A percentile compares a stretch with the other conserved stretches of the same genome.
These are phyloP conservation scores for Macrophya alboannulata DNA, from an alignment of 2,888 invertebrate species.

Conservation along the genomic window DNA sequence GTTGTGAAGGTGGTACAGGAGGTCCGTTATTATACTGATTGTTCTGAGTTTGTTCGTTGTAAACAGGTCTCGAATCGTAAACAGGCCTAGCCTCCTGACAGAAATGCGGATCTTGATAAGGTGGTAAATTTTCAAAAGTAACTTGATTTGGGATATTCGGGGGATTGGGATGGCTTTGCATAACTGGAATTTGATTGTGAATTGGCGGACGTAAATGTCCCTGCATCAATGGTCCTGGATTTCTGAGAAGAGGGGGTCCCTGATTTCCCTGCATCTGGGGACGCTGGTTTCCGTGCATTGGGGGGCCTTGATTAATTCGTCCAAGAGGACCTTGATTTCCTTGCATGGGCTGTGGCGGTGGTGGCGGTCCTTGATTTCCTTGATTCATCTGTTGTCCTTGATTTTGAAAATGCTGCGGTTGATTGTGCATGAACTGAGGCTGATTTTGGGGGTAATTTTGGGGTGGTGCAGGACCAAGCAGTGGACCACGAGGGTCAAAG, in stretches of 20 bases:
- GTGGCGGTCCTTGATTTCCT: constrained; percentile 66
- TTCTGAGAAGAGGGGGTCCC: constrained; percentile 37
- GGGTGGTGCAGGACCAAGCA: constrained; percentile 61
- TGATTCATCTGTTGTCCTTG: constrained; percentile 66
- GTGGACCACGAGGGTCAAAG: constrained; percentile 69
- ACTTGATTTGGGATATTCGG: constrained; percentile 66
- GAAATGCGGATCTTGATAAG: constrained; percentile 69
- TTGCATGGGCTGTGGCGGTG: constrained; percentile 63
- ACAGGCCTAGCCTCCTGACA: constrained; percentile 63
- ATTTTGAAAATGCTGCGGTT: constrained; percentile 65
- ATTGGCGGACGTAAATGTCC: constrained; percentile 67
- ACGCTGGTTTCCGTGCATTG: constrained; percentile 65
- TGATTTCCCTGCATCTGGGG: constrained; percentile 62
- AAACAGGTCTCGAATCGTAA: constrained; percentile 65
- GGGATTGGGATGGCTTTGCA: constrained; percentile 66
- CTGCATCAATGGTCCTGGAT: constrained; percentile 63
- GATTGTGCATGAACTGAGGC: constrained; percentile 63
- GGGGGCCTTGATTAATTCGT: constrained; percentile 59
- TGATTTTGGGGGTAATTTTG: constrained; percentile 70
- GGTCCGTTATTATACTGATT: constrained; percentile 65
- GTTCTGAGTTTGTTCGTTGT: constrained; percentile 62
- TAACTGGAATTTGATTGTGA: constrained; percentile 65
- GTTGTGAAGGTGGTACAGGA: constrained; percentile 58
- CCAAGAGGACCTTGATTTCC: constrained; percentile 60
- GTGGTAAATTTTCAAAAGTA: constrained; percentile 63